phyloP scores from a whole-genome alignment of 2,888 invertebrate species.

The Yponomeuta evonymella region DNA sequence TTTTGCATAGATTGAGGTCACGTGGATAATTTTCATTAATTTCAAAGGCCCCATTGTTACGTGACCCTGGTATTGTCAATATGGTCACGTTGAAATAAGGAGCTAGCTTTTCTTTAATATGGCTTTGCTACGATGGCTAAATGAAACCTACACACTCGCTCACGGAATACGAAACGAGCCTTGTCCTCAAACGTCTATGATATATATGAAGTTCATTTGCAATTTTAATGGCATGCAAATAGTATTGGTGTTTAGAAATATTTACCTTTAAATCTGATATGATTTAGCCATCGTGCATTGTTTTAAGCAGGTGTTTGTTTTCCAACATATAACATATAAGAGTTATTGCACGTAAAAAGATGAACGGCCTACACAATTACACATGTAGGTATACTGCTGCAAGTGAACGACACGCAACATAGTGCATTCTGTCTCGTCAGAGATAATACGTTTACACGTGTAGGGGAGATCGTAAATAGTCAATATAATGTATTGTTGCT shows the following conservation, averaged over 20 bases:
- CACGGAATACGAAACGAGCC: slow-evolving; percentile 8
- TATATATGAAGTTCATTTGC: slow-evolving; percentile 12
- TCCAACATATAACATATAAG: neutral
- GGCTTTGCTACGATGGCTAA: slow-evolving; percentile 7
- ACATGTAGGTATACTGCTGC: neutral
- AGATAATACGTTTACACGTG: slow-evolving; percentile 13
- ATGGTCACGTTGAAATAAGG: slow-evolving; percentile 3
- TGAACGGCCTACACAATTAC: slow-evolving; percentile 3
- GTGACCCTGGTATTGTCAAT: neutral
- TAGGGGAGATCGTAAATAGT: neutral
- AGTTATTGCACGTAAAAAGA: slow-evolving; percentile 13
- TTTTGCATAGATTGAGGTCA: slow-evolving; percentile 3
- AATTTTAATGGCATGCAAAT: slow-evolving; percentile 14
- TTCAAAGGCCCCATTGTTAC: neutral
- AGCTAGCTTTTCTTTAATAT: slow-evolving; percentile 5
- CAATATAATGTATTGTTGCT: neutral
- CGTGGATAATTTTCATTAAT: slow-evolving; percentile 5
- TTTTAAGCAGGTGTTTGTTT: neutral
- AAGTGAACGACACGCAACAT: slow-evolving; percentile 9
- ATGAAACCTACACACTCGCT: slow-evolving; percentile 12
- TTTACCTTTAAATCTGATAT: slow-evolving; percentile 2
- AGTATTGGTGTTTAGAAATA: neutral
- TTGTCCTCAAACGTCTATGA: slow-evolving; percentile 7
- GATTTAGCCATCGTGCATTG: neutral
- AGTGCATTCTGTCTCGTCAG: slow-evolving; percentile 3